A percentile compares a stretch with the other conserved stretches of the same genome.
Conservation (phyloP, 1,140 invertebrate species). For the Heliconius nattereri region DNA sequence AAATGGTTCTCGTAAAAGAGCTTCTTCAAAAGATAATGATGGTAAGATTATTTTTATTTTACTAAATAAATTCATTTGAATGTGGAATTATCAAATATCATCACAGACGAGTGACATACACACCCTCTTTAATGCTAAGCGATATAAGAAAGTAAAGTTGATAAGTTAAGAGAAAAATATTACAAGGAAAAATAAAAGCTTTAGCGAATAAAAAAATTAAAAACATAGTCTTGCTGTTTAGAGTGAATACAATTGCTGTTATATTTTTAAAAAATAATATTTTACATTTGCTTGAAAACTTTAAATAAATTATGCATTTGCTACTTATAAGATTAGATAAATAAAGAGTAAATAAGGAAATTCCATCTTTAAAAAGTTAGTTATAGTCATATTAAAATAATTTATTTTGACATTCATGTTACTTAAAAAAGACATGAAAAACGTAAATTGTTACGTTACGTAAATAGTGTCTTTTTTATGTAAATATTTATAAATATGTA, state of each 20-base stretch:
- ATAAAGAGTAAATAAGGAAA: not conserved
- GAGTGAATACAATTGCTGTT: not conserved
- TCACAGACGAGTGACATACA: not conserved
- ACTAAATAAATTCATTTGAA: not conserved
- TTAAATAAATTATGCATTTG: not conserved
- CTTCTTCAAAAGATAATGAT: not conserved
- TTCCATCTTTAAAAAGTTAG: not conserved
- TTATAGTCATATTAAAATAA: not conserved
- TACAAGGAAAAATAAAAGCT: not conserved
- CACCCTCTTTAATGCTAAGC: slow-evolving; percentile 6
- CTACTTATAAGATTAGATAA: not conserved
- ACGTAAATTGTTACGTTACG: not conserved
- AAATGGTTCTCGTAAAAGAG: slow-evolving; percentile 12
- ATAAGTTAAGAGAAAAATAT: slow-evolving; percentile 1
- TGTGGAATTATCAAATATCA: slow-evolving; percentile 19
- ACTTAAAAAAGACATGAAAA: too few relatives aligned
- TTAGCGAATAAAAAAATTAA: not conserved
- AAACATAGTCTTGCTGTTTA: not conserved
- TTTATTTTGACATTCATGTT: too few relatives aligned
- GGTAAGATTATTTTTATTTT: slow-evolving; percentile 14
- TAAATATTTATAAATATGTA: not conserved
- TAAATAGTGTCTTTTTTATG: too few relatives aligned
- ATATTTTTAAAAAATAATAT: not conserved
- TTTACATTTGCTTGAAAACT: not conserved
- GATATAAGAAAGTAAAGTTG: slow-evolving; percentile 18